A percentile compares a stretch with the other conserved stretches of the same genome.
Evolutionary conservation across 2,113 vertebrate genomes (phyloP).

Genomic region (Oophaga pumilio): DNA sequence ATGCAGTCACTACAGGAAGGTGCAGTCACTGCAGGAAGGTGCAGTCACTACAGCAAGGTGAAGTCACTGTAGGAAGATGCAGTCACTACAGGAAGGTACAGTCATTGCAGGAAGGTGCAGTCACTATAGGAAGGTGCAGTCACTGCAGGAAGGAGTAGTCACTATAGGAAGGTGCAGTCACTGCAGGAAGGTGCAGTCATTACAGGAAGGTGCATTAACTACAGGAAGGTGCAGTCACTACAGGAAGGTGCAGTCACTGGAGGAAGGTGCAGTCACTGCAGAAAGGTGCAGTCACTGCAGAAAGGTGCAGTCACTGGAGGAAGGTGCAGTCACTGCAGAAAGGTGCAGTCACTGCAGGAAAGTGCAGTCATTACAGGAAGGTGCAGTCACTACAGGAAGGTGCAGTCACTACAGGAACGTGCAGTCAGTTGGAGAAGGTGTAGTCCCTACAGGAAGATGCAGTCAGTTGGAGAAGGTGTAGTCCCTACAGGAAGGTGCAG

Average conservation of each 20-base stretch:
- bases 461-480: not conserved
- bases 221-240: not conserved
- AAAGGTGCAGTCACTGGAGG: no score
- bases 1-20: not conserved
- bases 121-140: no score
- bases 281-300: not conserved
- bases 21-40: not conserved
- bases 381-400: not conserved
- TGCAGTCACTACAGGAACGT: not conserved
- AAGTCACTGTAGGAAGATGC: no score
- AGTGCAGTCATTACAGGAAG: not conserved
- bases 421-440: no score
- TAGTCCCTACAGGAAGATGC: not conserved
- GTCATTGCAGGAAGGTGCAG: no score
- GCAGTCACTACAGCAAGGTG: not conserved
- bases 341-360: not conserved
- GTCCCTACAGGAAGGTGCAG: not conserved
- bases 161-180: not conserved
- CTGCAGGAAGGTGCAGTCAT: not conserved
- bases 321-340: not conserved
- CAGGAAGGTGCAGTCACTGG: not conserved
- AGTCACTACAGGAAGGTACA: no score
- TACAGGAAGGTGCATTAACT: not conserved
- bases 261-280: not conserved
- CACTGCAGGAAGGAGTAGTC: no score